Evolutionary conservation across 2,888 invertebrate genomes (phyloP), one percentile per base, ranked within the genome.

Genomic region (Drosophila pullipes): DNA sequence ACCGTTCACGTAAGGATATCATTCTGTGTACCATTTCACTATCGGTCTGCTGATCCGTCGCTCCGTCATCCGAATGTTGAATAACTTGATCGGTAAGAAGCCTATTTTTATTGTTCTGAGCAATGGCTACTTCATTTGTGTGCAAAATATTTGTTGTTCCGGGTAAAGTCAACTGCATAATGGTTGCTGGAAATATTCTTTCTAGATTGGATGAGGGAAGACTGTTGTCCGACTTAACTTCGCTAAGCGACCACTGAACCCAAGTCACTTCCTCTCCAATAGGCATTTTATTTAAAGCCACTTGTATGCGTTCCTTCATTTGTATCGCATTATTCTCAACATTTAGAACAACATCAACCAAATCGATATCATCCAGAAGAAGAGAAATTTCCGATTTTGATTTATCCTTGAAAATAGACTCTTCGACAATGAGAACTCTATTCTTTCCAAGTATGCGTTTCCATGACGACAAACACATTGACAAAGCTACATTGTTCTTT

Each of bases 71-170:
- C 95, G 96, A 97, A 25, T 97, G 93, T 90, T 97, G 96, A 82
- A 96, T 95, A 18, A 96, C 92, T 89, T 96, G 95, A 81, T 94
- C 94, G 44, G 95, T 94, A 84, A 95, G 95, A 74, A 16, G 16
- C 9, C 94, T 94, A 69, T 94, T 94, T 86, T 96, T 95, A 63
- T 94, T 94, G 79, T 95, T 94, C 7, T 95, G 93, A 83, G 94
- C 94, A 79, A 97, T 94, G 2, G 96, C 96, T 74, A 98, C 96
- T 94, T 98, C 98, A 92, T 98, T 98, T 0, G 98, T 98, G 93
- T 98, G 98, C 93, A 98, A 97, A 83, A 98, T 95, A 81, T 96
- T 97, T 0, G 97, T 95, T 1, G 98, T 97, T 11, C 95, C 99
- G 0, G 98, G 98, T 47, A 99, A 94, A 94, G 97, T 95, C 91